A percentile compares a stretch with the other conserved stretches of the same genome.
phyloP scores from a whole-genome alignment of 2,888 invertebrate species.

The Oscheius sp. region DNA sequence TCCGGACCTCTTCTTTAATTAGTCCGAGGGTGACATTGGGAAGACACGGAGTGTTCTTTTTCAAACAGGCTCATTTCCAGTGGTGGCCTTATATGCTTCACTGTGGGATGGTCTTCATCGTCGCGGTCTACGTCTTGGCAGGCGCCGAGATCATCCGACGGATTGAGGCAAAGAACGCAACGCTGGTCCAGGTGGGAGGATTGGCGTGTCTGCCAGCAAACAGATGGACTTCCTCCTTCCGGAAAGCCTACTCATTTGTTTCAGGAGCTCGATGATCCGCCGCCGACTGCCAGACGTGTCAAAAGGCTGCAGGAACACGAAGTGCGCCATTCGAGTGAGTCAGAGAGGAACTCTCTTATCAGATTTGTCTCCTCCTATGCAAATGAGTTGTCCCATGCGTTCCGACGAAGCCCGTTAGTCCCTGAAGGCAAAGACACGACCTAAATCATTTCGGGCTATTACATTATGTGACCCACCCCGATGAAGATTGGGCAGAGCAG shows the following conservation, averaged over 20 bases:
- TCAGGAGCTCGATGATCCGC: constrained; percentile 9
- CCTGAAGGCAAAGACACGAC: neutral
- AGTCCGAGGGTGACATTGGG: too few relatives aligned
- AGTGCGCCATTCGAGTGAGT: constrained; percentile 30
- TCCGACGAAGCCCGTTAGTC: constrained; percentile 8
- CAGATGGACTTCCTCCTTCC: constrained; percentile 2
- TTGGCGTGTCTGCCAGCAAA: neutral
- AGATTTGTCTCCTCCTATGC: constrained; percentile 20
- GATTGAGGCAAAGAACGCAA: constrained; percentile 39
- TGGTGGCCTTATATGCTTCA: constrained; percentile 65
- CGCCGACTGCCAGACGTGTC: neutral
- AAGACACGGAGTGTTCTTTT: neutral
- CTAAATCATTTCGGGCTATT: constrained; percentile 1
- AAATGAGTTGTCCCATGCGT: constrained; percentile 17
- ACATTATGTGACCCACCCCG: too few relatives aligned
- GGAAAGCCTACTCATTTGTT: constrained; percentile 2
- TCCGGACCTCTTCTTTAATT: neutral
- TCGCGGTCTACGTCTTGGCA: constrained; percentile 58
- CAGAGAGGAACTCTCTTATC: constrained; percentile 11
- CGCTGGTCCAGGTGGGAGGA: neutral
- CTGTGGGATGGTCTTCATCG: constrained; percentile 56
- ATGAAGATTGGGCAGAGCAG: too few relatives aligned
- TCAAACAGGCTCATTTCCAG: constrained; percentile 45
- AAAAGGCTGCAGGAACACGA: constrained; percentile 23
- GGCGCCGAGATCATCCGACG: constrained; percentile 60